A percentile compares a stretch with the other conserved stretches of the same genome.
phyloP scores from a whole-genome alignment of 1,140 invertebrate genomes.

The Drosophila miranda region DNA sequence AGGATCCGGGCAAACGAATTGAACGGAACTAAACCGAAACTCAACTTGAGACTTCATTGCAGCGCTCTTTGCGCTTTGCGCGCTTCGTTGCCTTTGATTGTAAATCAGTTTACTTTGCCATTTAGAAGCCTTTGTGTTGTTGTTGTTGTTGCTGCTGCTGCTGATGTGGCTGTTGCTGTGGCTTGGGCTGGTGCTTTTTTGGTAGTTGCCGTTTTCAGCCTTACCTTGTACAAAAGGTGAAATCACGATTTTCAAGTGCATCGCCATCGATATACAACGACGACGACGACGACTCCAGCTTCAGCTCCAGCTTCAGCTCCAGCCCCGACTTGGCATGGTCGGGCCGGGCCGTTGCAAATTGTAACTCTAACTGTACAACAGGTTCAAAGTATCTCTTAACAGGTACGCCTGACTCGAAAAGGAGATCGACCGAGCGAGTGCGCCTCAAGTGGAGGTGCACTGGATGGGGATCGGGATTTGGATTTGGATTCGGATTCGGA shows the following conservation, averaged over 20 bases:
- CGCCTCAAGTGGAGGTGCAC: constrained; percentile 7
- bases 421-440: constrained; percentile 25
- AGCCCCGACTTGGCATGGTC: too few relatives aligned
- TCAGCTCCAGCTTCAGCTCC: neutral
- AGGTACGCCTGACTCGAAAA: constrained; percentile 70
- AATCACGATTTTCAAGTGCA: constrained; percentile 81
- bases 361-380: constrained; percentile 81
- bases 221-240: constrained; percentile 73
- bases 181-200: constrained; percentile 25
- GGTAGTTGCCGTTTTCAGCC: constrained; percentile 31
- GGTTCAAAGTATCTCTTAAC: constrained; percentile 80
- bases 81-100: constrained; percentile 78
- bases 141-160: constrained; percentile 38
- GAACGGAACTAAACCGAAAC: constrained; percentile 54
- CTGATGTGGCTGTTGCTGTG: constrained; percentile 19
- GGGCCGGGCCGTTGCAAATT: constrained; percentile 68
- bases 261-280: constrained; percentile 76
- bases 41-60: constrained; percentile 52
- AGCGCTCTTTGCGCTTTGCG: constrained; percentile 58
- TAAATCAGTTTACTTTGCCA: constrained; percentile 81
- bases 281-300: constrained; percentile 31
- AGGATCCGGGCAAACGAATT: constrained; percentile 61
- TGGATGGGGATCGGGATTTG: constrained; percentile 2
- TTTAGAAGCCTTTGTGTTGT: constrained; percentile 76
- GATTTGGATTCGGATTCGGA: constrained; percentile 12